Conservation (phyloP, 2,888 invertebrate species). For the Eledona agricola region DNA sequence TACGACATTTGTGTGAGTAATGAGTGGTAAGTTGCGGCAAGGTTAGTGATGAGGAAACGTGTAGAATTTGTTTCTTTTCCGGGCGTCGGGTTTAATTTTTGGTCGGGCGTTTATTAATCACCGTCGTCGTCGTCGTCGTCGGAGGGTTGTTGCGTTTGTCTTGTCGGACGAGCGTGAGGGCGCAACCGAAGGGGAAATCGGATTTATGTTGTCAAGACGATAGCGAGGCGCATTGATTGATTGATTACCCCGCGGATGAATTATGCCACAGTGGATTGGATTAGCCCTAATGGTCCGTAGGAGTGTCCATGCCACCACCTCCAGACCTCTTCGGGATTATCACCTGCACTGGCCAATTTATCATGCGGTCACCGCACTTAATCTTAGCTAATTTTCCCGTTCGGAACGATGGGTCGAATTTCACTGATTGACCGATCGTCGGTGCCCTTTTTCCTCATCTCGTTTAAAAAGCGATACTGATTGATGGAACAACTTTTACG, state of each 20-base stretch:
- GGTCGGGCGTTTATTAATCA: too few species aligned
- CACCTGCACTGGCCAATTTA: constrained; percentile 52
- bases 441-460: constrained; percentile 28
- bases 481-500: constrained; percentile 34
- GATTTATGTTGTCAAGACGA: constrained; percentile 61
- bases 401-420: constrained; percentile 32
- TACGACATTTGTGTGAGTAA: too few species aligned
- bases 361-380: constrained; percentile 46
- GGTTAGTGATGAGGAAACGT: too few species aligned
- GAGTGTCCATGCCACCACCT: constrained; percentile 52
- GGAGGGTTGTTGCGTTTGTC: constrained; percentile 5
- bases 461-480: constrained; percentile 35
- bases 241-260: constrained; percentile 61
- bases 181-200: constrained; percentile 55
- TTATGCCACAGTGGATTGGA: constrained; percentile 59
- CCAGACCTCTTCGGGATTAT: constrained; percentile 48
- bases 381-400: constrained; percentile 44
- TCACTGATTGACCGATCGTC: constrained; percentile 37
- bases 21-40: too few species aligned
- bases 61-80: too few species aligned
- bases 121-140: background rate
- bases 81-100: too few species aligned
- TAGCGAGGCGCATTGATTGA: constrained; percentile 58
- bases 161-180: constrained; percentile 3
- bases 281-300: constrained; percentile 57